Conservation (phyloP, 2,113 vertebrate genomes). For the Rissa tridactyla region DNA sequence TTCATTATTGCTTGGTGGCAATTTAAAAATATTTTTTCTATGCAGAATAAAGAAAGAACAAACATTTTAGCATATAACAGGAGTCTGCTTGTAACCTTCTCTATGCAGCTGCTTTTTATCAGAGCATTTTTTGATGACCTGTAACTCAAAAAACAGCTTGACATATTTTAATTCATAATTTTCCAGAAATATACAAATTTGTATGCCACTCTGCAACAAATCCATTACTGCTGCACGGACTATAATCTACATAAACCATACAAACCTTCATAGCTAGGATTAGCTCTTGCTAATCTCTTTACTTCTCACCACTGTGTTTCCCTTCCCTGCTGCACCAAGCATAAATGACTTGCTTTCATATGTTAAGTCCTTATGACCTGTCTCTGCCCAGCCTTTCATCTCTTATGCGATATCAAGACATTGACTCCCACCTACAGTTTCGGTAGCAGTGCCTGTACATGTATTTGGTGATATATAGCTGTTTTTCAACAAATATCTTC, state of each 20-base stretch:
- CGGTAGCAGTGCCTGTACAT: rapidly evolving
- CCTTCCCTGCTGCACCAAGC: not conserved
- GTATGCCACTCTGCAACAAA: slow-evolving; percentile 22
- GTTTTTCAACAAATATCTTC: not conserved
- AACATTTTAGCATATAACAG: not conserved
- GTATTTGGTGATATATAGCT: not conserved
- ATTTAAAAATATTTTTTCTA: not conserved
- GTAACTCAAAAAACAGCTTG: not conserved
- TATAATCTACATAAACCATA: slow-evolving; percentile 37
- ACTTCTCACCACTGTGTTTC: not conserved
- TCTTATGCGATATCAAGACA: not conserved
- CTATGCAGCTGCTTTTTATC: not conserved
- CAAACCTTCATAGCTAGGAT: slow-evolving; percentile 39
- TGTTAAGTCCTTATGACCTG: not conserved
- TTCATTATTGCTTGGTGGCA: not conserved
- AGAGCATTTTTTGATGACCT: slow-evolving; percentile 1
- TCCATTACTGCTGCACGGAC: slow-evolving; percentile 1
- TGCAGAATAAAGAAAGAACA: not conserved
- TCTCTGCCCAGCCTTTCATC: not conserved
- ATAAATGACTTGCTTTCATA: not conserved
- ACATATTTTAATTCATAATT: slow-evolving; percentile 17
- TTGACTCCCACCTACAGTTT: not conserved
- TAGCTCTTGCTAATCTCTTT: slow-evolving; percentile 43
- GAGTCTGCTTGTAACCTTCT: not conserved
- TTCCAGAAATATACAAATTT: not conserved